Base-by-base conservation (phyloP, 2,888 invertebrate genomes). In the Amorpha juglandis region DNA sequence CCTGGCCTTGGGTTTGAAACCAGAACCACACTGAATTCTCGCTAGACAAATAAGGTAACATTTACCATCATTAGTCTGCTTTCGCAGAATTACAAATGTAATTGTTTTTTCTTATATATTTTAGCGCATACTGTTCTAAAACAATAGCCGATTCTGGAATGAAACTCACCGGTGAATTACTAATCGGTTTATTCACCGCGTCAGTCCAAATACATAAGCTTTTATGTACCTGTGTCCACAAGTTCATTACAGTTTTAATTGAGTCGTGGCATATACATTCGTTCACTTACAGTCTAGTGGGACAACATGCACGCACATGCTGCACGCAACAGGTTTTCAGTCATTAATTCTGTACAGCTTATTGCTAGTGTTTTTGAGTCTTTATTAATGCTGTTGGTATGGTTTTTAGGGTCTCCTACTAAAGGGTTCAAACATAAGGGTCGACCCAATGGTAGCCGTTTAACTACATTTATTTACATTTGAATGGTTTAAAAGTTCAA, bases 271-370 rank as follows among this genome's bases (percentile, higher is more conserved):
- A 52, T 52, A 51, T 19, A 63, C 45, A 47, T 64, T 33, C 12
- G 53, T 53, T 33, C 27, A 51, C 62, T 27, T 6, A 9, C 0
- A n/a, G 45, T 51, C 65, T 65, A 42, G 35, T 52, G 65, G 65
- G 62, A 65, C 42, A 14, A 6, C 7, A 11, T 62, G 33, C 42
- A 62, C 62, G 51, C 48, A 45, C 51, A 16, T 6, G 19, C 35
- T 38, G 33, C 65, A 62, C 65, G 65, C 65, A 65, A 65, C 62
- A 42, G 50, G 65, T 65, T 19, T 50, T 2, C 38, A 42, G 55
- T 16, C 16, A 42, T 42, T 42, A 58, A 9, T 42, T 11, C 58
- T 58, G 19, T 42, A 58, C 14, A 14, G 45, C 62, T 62, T 45
- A 27, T 52, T 52, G 52, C 12, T 53, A 33, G 52, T 6, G 12